Evolutionary conservation across 2,888 invertebrate genomes (phyloP).

Genomic region (Caenorhabditis virilis): DNA sequence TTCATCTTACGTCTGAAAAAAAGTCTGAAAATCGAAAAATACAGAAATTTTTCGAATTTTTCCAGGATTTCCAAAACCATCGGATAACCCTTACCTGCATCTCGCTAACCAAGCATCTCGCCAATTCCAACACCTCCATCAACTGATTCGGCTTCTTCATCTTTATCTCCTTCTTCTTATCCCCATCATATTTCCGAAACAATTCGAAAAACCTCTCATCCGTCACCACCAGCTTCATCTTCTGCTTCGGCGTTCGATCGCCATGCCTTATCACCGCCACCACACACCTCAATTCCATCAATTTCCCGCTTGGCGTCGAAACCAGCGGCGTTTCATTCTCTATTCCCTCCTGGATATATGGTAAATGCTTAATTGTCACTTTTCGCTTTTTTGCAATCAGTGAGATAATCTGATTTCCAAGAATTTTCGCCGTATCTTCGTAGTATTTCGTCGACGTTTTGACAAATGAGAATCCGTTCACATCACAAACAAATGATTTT

Average conservation of each 20-base stretch:
- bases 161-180: constrained; percentile 92
- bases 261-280: constrained; percentile 97
- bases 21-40: background rate
- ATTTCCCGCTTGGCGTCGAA: constrained; percentile 96
- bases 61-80: background rate
- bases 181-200: constrained; percentile 95
- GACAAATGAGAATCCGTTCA: constrained; percentile 99
- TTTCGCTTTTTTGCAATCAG: constrained; percentile 91
- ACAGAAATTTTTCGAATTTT: constrained; percentile 3
- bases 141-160: constrained; percentile 94
- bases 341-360: background rate
- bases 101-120: constrained; percentile 77
- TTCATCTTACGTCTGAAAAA: too few species aligned
- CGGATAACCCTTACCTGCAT: constrained; percentile 44
- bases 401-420: constrained; percentile 94
- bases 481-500: constrained; percentile 98
- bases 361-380: constrained; percentile 88
- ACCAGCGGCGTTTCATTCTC: constrained; percentile 92
- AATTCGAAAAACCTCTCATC: constrained; percentile 81
- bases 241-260: constrained; percentile 98
- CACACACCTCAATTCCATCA: constrained; percentile 91
- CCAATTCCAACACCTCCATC: constrained; percentile 95
- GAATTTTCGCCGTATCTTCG: constrained; percentile 96
- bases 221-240: constrained; percentile 83
- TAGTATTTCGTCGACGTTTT: constrained; percentile 99